Base-by-base conservation (phyloP, 2,888 invertebrate genomes). In the Stenodema calcarata region DNA sequence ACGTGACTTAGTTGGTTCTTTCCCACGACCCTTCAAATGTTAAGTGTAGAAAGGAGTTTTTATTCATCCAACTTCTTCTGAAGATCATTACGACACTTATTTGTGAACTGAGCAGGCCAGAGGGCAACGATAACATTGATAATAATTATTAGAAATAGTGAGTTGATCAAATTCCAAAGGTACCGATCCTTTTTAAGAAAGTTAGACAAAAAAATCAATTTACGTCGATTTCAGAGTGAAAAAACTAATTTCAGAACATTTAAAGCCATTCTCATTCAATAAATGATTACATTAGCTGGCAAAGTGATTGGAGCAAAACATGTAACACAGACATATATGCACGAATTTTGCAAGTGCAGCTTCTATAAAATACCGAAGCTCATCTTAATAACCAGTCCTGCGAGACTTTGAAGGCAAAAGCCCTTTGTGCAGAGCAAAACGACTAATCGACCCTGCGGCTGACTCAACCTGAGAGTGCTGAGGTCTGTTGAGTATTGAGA, bases 211-310 rank as follows among this genome's bases (percentile, higher is more conserved):
- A 18, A 4, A 1, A 18, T 50, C n/a, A n/a, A n/a, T n/a, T 50
- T 50, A 50, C n/a, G n/a, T 50, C 16, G 50, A n/a, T 50, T 62
- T 23, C 9, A 7, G 23, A 62, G 54, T 18, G 62, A 18, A 62
- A 23, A 23, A 23, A 62, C 62, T 62, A 16, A 3, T 28, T 73
- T 73, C 7, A 73, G 73, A 35, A 73, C 73, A 73, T 73, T 41
- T 73, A 73, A 73, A 73, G 73, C 73, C 30, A 73, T 73, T 73
- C 73, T 35, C 73, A 73, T n/a, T 73, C 41, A 73, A 73, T 30
- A 73, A 62, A 62, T 62, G 23, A 23, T 62, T 23, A 62, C 73
- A 73, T 73, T 73, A 35, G 73, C 73, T 73, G 14, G 73, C 73
- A 11, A 73, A 62, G 62, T 62, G 62, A 27, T 62, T 62, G 62